Conservation (phyloP, 2,797 vertebrate species). For the Squalus acanthias region DNA sequence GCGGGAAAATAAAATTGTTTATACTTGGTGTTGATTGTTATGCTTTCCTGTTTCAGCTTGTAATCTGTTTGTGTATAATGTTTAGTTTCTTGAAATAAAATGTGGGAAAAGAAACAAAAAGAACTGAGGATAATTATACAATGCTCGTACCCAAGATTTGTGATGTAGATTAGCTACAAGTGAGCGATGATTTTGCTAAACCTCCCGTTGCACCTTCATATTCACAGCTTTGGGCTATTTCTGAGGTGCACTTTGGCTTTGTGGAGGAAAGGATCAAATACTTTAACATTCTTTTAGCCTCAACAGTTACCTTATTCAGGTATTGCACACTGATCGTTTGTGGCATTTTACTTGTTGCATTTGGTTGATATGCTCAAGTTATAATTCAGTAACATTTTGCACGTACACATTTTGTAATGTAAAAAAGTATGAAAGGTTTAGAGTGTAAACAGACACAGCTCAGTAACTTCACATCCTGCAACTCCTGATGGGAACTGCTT, state of each 20-base stretch:
- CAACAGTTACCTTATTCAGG: neutral
- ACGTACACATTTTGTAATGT: neutral
- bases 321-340: neutral
- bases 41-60: neutral
- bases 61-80: neutral
- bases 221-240: neutral
- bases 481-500: neutral
- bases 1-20: neutral
- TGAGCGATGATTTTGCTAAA: neutral
- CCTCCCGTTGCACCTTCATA: neutral
- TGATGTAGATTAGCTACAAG: neutral
- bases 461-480: constrained; percentile 40
- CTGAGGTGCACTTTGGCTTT: neutral
- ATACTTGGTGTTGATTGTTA: neutral
- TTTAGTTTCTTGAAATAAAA: neutral
- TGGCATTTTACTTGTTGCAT: neutral
- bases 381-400: neutral
- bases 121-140: neutral
- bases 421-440: neutral
- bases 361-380: neutral
- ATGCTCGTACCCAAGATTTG: neutral
- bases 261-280: neutral
- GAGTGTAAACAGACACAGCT: neutral
- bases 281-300: neutral
- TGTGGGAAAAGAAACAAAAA: neutral